Conservation (phyloP, 2,113 vertebrate genomes). For the Macrotis lagotis region DNA sequence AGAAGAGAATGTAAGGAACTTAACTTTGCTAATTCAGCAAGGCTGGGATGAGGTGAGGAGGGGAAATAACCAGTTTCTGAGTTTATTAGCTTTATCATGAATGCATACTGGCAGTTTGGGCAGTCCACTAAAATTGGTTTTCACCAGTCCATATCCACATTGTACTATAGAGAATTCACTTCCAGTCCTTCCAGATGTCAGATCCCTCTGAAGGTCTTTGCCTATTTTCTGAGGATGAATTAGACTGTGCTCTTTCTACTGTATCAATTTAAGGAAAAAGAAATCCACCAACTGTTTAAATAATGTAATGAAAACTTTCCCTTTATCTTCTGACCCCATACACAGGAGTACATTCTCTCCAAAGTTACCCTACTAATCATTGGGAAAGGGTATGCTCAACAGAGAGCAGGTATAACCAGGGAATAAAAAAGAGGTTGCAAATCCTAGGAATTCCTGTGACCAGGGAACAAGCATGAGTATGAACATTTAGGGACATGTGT, state of each 20-base stretch:
- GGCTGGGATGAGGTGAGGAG: no score
- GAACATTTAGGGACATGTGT: background rate
- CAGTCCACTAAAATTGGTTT: background rate
- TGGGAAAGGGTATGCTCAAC: background rate
- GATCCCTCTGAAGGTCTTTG: background rate
- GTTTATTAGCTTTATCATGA: background rate
- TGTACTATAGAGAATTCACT: background rate
- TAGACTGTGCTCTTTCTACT: background rate
- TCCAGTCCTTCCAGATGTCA: background rate
- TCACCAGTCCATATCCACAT: background rate
- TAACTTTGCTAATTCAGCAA: background rate
- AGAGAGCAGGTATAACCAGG: background rate
- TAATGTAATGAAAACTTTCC: no score
- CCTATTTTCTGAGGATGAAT: background rate
- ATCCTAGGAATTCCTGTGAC: background rate
- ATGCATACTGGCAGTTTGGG: background rate
- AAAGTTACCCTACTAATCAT: background rate
- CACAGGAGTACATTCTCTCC: background rate
- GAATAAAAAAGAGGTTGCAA: background rate
- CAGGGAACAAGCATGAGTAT: background rate
- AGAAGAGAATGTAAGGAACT: background rate
- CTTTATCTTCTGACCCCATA: background rate
- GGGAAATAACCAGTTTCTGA: background rate
- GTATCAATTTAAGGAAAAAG: no score
- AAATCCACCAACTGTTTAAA: no score